Base-by-base conservation (phyloP, 2,797 vertebrate species). In the Alauda arvensis region DNA sequence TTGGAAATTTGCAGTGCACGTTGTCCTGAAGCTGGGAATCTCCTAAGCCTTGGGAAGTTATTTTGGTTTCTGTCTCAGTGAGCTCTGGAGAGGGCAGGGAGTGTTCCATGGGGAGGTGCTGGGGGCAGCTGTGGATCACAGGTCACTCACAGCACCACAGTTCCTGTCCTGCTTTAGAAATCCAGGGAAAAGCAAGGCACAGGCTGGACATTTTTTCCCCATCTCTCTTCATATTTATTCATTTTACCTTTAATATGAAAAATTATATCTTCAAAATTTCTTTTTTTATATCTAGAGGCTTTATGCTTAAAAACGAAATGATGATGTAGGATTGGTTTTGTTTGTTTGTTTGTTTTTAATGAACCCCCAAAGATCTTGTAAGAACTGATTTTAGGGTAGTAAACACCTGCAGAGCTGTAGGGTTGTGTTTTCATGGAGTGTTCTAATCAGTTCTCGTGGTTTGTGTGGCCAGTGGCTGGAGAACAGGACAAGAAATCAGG, bases 121-220 rank as follows among this genome's bases (percentile, higher is more conserved):
- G 52, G 79, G 33, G 39, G 18, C 53, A 46, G 34, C 43, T 56
- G 57, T 63, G 69, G 42, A 5, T 40, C 75, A 26, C 52, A 37
- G 39, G 21, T 29, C 1, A 1, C 29, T 43, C 21, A 1, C 17
- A 26, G 2, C 5, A 1, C 53, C 28, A 5, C 5, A 1, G 12
- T 3, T 55, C 29, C 39, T 29, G 23, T 18, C 31, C 33, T 74
- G 48, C 17, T 77, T 71, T 17, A n/a, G 57, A 48, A 65, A 67
- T n/a, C 10, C 26, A 34, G 69, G 28, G 62, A 17, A 14, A 19
- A 45, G 13, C 62, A 70, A 34, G 46, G 48, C 63, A 55, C 29
- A 65, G 52, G 3, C 8, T 51, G 26, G 33, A 12, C 6, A 1
- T 3, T 37, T 48, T 48, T 26, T 5, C 20, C 39, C 18, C 31